Conservation (phyloP, 2,113 vertebrate genomes). For the Hippopotamus amphibius region DNA sequence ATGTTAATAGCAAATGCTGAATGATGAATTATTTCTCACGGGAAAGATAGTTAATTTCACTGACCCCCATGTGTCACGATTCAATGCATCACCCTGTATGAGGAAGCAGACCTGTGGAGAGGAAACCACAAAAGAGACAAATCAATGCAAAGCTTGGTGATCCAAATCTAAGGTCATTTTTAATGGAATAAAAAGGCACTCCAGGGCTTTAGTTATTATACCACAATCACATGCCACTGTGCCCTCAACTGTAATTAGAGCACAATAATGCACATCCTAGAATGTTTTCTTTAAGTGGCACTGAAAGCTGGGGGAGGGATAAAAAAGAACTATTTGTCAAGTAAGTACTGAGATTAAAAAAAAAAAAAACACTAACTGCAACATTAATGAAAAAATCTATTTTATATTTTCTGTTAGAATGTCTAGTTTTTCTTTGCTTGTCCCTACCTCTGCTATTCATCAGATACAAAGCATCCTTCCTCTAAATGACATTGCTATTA, state of each 20-base stretch:
- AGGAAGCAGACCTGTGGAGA: conserved; percentile 69
- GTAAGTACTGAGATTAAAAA: background rate
- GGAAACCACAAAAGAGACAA: conserved; percentile 72
- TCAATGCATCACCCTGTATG: conserved; percentile 67
- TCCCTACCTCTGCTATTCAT: background rate
- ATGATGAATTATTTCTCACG: conserved; percentile 67
- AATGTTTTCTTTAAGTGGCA: conserved; percentile 24
- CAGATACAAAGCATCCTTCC: background rate
- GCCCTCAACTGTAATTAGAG: conserved; percentile 66
- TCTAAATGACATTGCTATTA: conserved; percentile 1
- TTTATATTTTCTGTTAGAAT: background rate
- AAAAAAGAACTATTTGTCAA: conserved; percentile 26
- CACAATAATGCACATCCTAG: conserved; percentile 20
- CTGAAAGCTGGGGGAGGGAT: background rate
- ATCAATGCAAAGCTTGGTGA: conserved; percentile 60
- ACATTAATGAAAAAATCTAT: background rate
- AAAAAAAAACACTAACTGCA: background rate
- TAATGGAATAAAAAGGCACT: conserved; percentile 72
- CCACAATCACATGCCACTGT: conserved; percentile 49
- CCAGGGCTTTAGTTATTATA: conserved; percentile 57
- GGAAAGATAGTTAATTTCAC: conserved; percentile 75
- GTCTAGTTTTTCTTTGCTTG: conserved; percentile 43
- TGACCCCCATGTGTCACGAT: conserved; percentile 62
- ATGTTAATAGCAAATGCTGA: conserved; percentile 48
- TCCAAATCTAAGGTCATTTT: conserved; percentile 72